Evolutionary conservation across 2,888 invertebrate species (phyloP), one percentile per base, ranked within the genome.

Genomic region (Drosophila cognata): DNA sequence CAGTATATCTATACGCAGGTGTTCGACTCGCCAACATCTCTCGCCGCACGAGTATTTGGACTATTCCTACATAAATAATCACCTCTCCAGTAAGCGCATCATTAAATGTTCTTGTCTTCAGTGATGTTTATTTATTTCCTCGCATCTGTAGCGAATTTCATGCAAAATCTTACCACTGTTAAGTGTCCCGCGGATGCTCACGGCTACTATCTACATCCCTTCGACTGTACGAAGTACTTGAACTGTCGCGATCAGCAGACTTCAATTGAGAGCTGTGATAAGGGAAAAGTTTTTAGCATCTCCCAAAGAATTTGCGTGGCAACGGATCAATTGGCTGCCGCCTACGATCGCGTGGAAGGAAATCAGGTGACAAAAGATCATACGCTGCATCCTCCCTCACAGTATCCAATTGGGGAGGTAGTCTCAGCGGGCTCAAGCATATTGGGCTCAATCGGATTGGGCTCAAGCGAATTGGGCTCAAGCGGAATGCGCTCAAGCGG

Each of bases 211-310:
- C 59, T 92, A 29, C 86, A 92, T 82, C 92, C 92, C 5, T 92
- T 92, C 46, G 95, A 95, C 64, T 96, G 96, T 81, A 94, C 95
- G 66, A 94, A 95, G 82, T 96, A 95, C 84, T 93, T 96, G n/a
- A 95, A 94, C 82, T 96, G 96, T 84, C 94, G 94, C 94, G 94
- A 94, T 79, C 95, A 95, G 0, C 93, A 94, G 50, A 95, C 95
- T 0, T 92, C 92, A 38, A 93, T 95, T 0, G 95, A 95, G 75
- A 94, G 94, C n/a, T 96, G 96, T 82, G 94, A 94, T 0, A 94
- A 95, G 2, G 95, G 95, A 1, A 95, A 95, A 0, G 93, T 95
- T 1, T 96, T 96, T 85, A 95, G 95, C 89, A 94, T 95, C 5
- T 86, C 88, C 0, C 85, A 93, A 4, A 92, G 93, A 18, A 92